Evolutionary conservation across 2,888 invertebrate genomes (phyloP), one percentile per base, ranked within the genome.

Genomic region (Protula sp.): DNA sequence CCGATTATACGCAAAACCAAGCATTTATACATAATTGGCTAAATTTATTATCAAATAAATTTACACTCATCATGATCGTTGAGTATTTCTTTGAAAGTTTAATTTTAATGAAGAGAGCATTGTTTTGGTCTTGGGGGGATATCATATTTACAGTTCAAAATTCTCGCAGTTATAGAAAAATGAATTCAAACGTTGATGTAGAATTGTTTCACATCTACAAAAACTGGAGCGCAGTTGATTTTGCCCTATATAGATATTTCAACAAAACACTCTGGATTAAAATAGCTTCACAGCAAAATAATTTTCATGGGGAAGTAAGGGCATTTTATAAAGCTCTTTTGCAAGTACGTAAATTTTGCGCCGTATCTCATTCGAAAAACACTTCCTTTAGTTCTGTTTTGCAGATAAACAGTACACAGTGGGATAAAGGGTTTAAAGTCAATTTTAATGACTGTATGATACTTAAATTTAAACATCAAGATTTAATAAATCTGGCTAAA

Each of bases 51-150:
- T 5, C 14, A 26, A 4, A 50, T 4, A 26, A 50, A 5, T 50
- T 50, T 50, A 24, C 9, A n/a, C 5, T 50, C 5, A 26, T 50
- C 9, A 50, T 50, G 9, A 50, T 50, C 9, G 50, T 50, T 50
- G 50, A 50, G 24, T 50, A 50, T 22, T 50, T 50, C 24, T 5
- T 50, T 5, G 50, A 50, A 24, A 22, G 22, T 22, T 24, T 50
- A n/a, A 24, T 50, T 9, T 24, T 50, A 9, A 19, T 50, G 5
- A 50, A 24, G 24, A 50, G 50, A 50, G 24, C 14, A 26, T 26
- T 50, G 5, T 50, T 19, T 50, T 50, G 50, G 50, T 22, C 50
- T 50, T 50, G 50, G 50, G 24, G 24, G 24, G 50, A 50, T 50
- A 50, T 50, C 14, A 19, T 50, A 5, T 50, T 19, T 22, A 9